Base-by-base conservation (phyloP, 2,113 vertebrate genomes). In the Saccopteryx leptura region DNA sequence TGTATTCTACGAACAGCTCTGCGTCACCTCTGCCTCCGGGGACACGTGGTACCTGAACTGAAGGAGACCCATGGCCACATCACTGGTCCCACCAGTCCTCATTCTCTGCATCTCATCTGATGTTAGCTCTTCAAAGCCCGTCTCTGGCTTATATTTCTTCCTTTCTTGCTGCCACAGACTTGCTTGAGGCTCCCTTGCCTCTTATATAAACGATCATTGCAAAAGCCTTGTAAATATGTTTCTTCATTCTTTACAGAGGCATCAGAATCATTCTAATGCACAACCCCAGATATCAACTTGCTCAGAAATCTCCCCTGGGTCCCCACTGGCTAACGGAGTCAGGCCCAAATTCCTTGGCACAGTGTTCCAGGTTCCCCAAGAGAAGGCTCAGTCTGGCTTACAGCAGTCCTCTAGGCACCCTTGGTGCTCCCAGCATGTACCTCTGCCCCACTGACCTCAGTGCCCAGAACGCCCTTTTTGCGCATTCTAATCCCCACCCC, bases 1-100 rank as follows among this genome's bases (percentile, higher is more conserved):
- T 76, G 23, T 2, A 1, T 3, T 28, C 69, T 28, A 4, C 9
- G 17, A 76, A 46, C 4, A 18, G 61, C 48, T 28, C 76, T 46
- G 7, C 7, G 81, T 61, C 15, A 21, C 5, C 18, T 14, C 18
- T 80, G 0, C 19, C n/a, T 82, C 13, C 1, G 12, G 26, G n/a
- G 72, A 66, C 9, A 52, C 39, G 5, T 0, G 28, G 46, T 3
- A n/a, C 17, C 18, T 75, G 68, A 23, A 52, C 66, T 56, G 18
- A 39, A 4, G 23, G 24, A 54, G 65, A 39, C 11, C 3, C 72
- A 9, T 0, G 17, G 39, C 58, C 2, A 1, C 10, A 31, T 65
- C 91, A 48, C 2, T 4, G 52, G 63, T 14, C 75, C 60, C 58
- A n/a, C 14, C 50, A 6, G 5, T 60, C 33, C 72, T 63, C 28